A percentile compares a stretch with the other conserved stretches of the same genome.
Evolutionary conservation across 2,888 invertebrate species (phyloP).

Genomic region (Adineta ricciae): DNA sequence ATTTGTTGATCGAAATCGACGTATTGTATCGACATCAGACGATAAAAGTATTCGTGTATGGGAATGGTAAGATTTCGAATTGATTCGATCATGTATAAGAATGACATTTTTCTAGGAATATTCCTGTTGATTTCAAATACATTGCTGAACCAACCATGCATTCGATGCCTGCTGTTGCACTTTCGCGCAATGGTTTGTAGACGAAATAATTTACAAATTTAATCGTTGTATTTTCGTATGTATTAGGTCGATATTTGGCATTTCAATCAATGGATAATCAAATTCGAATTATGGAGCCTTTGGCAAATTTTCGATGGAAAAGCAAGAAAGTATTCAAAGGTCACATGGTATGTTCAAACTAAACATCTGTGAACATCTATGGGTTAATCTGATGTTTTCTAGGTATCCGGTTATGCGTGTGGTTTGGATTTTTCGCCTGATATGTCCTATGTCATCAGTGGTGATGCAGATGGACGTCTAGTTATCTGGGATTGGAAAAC

Average conservation of each 20-base stretch:
- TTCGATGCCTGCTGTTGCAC: slow-evolving; percentile 89
- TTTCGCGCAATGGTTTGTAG: slow-evolving; percentile 69
- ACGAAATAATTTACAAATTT: slow-evolving; percentile 34
- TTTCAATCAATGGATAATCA: slow-evolving; percentile 99
- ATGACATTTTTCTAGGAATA: slow-evolving; percentile 39
- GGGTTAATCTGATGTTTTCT: background rate
- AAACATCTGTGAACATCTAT: no score
- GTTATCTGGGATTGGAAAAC: slow-evolving; percentile 99
- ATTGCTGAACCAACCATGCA: slow-evolving; percentile 99
- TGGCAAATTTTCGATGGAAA: slow-evolving; percentile 93
- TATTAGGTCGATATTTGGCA: slow-evolving; percentile 74
- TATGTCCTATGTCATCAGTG: slow-evolving; percentile 71
- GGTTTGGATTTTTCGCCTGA: slow-evolving; percentile 73
- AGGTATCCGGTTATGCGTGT: slow-evolving; percentile 89
- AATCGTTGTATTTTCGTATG: background rate
- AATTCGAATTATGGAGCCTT: slow-evolving; percentile 87
- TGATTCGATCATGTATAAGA: slow-evolving; percentile 42
- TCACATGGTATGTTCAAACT: slow-evolving; percentile 70
- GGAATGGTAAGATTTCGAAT: slow-evolving; percentile 67
- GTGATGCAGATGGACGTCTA: slow-evolving; percentile 95
- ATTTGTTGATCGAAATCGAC: slow-evolving; percentile 91
- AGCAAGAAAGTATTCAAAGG: slow-evolving; percentile 92
- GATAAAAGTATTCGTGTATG: slow-evolving; percentile 96
- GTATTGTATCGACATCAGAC: slow-evolving; percentile 96
- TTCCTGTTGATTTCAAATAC: slow-evolving; percentile 91